Evolutionary conservation across 2,113 vertebrate genomes (phyloP).

Genomic region (Nothoprocta perdicaria): DNA sequence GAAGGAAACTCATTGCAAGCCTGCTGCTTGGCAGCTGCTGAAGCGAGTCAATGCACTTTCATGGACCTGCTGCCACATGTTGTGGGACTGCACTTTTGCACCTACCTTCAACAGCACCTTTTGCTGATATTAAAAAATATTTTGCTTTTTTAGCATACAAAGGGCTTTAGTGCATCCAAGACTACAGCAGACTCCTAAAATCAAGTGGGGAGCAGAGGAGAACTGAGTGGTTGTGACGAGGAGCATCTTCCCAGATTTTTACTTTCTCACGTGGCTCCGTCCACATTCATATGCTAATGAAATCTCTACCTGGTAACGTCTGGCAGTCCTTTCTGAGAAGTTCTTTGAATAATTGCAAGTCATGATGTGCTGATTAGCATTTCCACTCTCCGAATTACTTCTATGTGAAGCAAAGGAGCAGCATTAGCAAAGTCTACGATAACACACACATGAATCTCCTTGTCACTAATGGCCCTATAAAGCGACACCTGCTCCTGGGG

Average conservation of each 20-base stretch:
- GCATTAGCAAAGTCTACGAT: background rate
- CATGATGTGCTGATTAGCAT: background rate
- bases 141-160: background rate
- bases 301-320: background rate
- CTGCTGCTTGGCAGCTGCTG: background rate
- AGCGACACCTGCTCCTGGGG: background rate
- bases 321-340: background rate
- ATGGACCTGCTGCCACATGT: accelerated
- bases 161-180: background rate
- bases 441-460: background rate
- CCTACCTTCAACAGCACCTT: background rate
- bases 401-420: background rate
- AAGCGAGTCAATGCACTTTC: accelerated
- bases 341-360: background rate
- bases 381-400: background rate
- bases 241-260: accelerated
- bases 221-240: accelerated
- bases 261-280: accelerated
- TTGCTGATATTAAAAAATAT: background rate
- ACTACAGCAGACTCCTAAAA: background rate
- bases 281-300: background rate
- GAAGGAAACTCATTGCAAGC: background rate
- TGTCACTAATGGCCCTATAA: accelerated
- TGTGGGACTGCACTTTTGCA: accelerated
- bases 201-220: background rate